A percentile compares a stretch with the other conserved stretches of the same genome.
Conservation (phyloP, 2,888 invertebrate species). For the Dasypogon diadema region DNA sequence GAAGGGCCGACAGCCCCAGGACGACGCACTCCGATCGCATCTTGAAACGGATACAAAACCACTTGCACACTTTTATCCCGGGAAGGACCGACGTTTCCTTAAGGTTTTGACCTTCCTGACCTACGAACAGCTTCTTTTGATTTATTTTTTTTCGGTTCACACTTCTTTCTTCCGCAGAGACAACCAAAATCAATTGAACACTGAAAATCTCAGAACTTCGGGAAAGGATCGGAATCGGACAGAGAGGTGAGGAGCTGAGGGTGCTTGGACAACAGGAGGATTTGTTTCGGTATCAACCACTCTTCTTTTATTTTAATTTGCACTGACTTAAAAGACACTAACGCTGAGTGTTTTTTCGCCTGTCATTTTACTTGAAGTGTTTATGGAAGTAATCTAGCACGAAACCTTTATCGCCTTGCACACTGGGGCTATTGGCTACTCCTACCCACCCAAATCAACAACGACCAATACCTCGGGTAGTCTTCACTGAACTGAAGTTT, state of each 20-base stretch:
- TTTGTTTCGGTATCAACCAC: neutral
- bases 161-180: neutral
- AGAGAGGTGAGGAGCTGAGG: neutral
- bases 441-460: constrained; percentile 31
- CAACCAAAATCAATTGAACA: neutral
- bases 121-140: neutral
- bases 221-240: neutral
- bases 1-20: constrained; percentile 22
- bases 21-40: constrained; percentile 19
- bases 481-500: constrained; percentile 64
- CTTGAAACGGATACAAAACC: constrained; percentile 2
- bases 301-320: neutral
- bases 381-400: neutral
- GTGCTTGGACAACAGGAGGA: neutral
- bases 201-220: neutral
- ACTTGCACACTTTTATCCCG: neutral
- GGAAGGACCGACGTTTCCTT: neutral
- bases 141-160: neutral
- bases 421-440: neutral
- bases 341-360: neutral
- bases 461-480: constrained; percentile 63
- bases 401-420: constrained; percentile 18
- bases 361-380: neutral
- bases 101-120: neutral
- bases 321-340: neutral